These are phyloP conservation scores for Rotaria macrura DNA, from an alignment of 2,888 invertebrate species.

Conservation along the genomic window DNA sequence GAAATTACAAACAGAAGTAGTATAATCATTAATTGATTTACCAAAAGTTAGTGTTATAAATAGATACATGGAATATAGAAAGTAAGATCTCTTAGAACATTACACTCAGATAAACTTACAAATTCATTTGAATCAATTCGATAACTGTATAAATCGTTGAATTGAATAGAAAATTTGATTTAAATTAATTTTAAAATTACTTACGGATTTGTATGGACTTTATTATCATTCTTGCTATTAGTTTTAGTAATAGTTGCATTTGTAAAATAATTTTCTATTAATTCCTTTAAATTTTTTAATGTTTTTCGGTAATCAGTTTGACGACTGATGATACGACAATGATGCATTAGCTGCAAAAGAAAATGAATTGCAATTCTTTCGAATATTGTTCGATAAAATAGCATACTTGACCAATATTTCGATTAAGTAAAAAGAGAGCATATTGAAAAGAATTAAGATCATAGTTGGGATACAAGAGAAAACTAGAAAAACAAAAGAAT, in stretches of 20 bases:
- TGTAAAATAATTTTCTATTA: background rate
- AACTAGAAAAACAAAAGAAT: background rate
- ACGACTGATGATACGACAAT: background rate
- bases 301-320: conserved; percentile 15
- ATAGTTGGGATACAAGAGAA: background rate
- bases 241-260: background rate
- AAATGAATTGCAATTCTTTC: background rate
- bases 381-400: background rate
- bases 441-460: conserved; percentile 5
- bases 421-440: background rate
- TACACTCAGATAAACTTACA: background rate
- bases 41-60: no score
- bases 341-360: background rate
- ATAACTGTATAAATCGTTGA: background rate
- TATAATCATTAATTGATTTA: no score
- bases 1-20: no score
- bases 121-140: background rate
- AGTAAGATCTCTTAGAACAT: no score
- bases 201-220: no score
- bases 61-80: no score
- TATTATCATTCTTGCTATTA: no score
- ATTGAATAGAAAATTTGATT: background rate
- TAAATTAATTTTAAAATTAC: background rate
- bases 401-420: conserved; percentile 7
- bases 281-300: background rate